These are phyloP conservation scores for Ranitomeya variabilis DNA, from an alignment of 2,113 vertebrate genomes.

Conservation along the genomic window DNA sequence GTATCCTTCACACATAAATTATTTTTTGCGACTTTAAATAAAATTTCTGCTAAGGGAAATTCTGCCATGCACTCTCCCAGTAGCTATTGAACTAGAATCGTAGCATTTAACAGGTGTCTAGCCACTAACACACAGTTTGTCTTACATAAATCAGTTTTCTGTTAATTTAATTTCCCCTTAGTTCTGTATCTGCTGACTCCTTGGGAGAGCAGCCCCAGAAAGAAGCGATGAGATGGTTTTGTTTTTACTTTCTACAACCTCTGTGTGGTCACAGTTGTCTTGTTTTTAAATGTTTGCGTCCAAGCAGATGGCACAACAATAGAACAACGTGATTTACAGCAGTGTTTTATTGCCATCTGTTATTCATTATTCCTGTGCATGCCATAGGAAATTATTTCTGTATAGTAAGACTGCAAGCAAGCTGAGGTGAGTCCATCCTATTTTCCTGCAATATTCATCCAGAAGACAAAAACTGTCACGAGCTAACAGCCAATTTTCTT, in stretches of 20 bases:
- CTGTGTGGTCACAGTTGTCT: background rate
- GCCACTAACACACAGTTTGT: background rate
- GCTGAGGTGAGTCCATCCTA: too few relatives aligned
- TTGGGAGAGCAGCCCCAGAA: background rate
- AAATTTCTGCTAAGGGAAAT: background rate
- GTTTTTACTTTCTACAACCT: background rate
- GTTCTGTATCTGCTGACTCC: background rate
- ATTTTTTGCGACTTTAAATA: background rate
- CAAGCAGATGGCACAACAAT: background rate
- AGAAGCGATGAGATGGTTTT: background rate
- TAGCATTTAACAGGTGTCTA: slow-evolving; percentile 14
- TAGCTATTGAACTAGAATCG: background rate
- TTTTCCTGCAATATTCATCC: too few relatives aligned
- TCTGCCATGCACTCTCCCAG: background rate
- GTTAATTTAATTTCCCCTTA: slow-evolving; percentile 5
- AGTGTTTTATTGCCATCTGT: background rate
- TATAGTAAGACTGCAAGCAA: too few relatives aligned
- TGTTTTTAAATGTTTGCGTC: background rate
- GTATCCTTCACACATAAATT: background rate
- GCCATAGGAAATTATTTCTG: background rate
- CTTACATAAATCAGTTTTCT: background rate
- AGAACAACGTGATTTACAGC: background rate
- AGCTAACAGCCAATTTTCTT: too few relatives aligned
- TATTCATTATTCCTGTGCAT: background rate
- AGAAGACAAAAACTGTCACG: too few relatives aligned